Evolutionary conservation across 2,113 vertebrate genomes (phyloP), one percentile per base, ranked within the genome.

Genomic region (Zingel zingel): DNA sequence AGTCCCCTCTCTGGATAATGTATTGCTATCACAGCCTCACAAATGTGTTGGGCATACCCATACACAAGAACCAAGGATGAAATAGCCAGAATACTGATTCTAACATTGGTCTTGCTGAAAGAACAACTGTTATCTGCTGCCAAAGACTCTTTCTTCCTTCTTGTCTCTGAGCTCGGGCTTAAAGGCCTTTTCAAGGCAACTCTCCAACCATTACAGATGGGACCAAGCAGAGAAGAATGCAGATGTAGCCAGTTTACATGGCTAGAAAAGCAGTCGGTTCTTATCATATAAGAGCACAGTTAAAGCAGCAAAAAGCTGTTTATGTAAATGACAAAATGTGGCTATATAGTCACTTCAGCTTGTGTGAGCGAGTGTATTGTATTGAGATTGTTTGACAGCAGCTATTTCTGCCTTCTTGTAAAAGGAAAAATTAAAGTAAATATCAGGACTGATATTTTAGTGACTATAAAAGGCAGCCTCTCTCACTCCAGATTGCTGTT

Each of bases 21-120:
- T 66, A 82, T 86, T 77, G 82, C 76, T 91, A 90, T 91, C 86
- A 90, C 79, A 86, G 77, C 61, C 84, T 81, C 57, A 73, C 81
- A 91, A 89, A 88, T 82, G 77, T 89, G 83, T 50, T 53, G 86
- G 85, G 80, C 77, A 79, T 71, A 68, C 81, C 78, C 76, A 79
- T 81, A 86, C 53, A 85, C 74, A 89, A 79, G 59, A 81, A 62
- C 5, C 67, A 70, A 58, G 77, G 84, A 81, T 68, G 58, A 77
- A 85, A 87, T 62, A 74, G 33, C 53, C 48, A 63, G 78, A 88
- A 83, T 75, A 79, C 81, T 69, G 82, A 76, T 79, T 84, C 63
- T 48, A 80, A 53, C 81, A 86, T 64, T 74, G 74, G 88, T 85
- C 80, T 89, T 75, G 47, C 63, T 90, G 83, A 88, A 75, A 61